phyloP scores from a whole-genome alignment of 1,140 invertebrate genomes.

The Cyclargus thomasi region DNA sequence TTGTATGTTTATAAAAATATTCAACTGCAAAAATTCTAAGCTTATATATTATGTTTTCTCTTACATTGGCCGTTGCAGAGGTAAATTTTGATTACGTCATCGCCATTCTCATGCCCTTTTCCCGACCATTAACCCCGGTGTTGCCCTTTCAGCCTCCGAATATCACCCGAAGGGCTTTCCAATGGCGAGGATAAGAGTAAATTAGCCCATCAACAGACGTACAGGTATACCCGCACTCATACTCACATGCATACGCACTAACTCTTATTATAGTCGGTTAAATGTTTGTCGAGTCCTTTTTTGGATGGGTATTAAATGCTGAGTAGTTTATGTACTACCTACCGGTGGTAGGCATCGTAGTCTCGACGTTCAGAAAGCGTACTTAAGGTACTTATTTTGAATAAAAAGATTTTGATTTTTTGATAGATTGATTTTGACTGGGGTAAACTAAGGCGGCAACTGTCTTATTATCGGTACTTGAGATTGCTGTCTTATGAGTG shows the following conservation, averaged over 20 bases:
- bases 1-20: not conserved
- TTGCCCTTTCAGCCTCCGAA: constrained; percentile 73
- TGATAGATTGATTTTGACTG: too few relatives aligned
- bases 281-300: not conserved
- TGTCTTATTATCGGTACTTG: too few relatives aligned
- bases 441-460: too few relatives aligned
- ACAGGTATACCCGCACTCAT: constrained; percentile 79
- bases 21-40: constrained; percentile 20
- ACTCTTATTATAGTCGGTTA: constrained; percentile 2
- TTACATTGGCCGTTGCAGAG: constrained; percentile 64
- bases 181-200: constrained; percentile 82
- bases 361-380: too few relatives aligned
- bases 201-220: constrained; percentile 87
- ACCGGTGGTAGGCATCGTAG: too few relatives aligned
- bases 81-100: constrained; percentile 52
- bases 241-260: constrained; percentile 48
- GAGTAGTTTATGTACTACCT: too few relatives aligned
- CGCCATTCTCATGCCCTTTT: constrained; percentile 39
- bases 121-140: constrained; percentile 61
- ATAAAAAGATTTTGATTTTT: too few relatives aligned
- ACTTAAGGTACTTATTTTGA: too few relatives aligned
- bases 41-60: constrained; percentile 49
- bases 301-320: not conserved
- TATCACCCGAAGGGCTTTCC: constrained; percentile 70
- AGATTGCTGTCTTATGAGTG: too few relatives aligned